phyloP scores from a whole-genome alignment of 2,113 vertebrate genomes.

The Ceuthmochares aereus region DNA sequence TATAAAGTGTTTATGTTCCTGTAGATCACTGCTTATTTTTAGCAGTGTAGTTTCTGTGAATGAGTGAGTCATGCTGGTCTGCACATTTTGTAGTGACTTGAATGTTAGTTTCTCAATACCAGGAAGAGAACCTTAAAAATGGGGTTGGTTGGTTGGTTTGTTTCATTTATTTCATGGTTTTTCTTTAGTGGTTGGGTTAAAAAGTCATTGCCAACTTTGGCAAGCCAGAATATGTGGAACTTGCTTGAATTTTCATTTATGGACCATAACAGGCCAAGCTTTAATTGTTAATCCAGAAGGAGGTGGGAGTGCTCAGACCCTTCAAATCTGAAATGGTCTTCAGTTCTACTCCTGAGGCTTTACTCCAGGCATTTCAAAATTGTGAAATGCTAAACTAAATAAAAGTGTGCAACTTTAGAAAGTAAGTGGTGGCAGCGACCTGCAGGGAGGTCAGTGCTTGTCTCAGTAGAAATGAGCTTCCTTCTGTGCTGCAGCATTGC shows the following conservation, averaged over 20 bases:
- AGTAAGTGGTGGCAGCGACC: background rate
- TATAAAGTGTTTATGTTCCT: conserved; percentile 39
- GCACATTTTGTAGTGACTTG: conserved; percentile 5
- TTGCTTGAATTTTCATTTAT: background rate
- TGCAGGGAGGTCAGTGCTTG: background rate
- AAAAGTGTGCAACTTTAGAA: background rate
- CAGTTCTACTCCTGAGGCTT: background rate
- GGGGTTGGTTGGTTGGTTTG: background rate
- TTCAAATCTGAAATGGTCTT: background rate
- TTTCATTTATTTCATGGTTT: background rate
- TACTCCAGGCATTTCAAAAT: background rate
- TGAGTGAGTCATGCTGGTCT: conserved; percentile 48
- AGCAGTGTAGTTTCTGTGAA: conserved; percentile 18
- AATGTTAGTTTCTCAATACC: background rate
- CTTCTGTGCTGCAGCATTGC: background rate
- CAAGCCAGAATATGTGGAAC: background rate
- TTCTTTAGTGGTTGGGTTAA: background rate
- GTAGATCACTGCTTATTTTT: conserved; percentile 40
- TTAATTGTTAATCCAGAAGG: background rate
- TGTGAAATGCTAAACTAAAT: background rate
- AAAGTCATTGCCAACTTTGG: conserved; percentile 7
- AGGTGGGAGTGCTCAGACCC: background rate
- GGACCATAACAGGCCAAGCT: background rate
- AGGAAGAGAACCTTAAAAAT: background rate
- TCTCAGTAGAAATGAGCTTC: background rate